phyloP scores from a whole-genome alignment of 2,888 invertebrate genomes.

The Onthophagus sagittarius region DNA sequence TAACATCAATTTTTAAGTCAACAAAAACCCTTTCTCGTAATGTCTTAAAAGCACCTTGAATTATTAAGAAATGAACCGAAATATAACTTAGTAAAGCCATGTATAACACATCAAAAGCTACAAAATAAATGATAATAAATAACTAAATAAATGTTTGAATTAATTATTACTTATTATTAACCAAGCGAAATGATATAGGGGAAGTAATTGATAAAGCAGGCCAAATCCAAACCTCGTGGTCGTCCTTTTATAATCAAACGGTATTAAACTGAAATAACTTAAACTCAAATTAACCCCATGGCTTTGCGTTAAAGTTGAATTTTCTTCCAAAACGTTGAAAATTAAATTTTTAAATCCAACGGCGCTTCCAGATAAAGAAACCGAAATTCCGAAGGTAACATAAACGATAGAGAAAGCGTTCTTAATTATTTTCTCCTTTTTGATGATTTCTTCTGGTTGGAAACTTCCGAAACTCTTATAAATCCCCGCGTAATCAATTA shows the following conservation, averaged over 20 bases:
- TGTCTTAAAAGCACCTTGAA: constrained; percentile 34
- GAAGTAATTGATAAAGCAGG: constrained; percentile 30
- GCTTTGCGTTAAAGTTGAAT: background rate
- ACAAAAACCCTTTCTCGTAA: constrained; percentile 27
- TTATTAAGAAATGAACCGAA: constrained; percentile 32
- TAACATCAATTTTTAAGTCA: constrained; percentile 15
- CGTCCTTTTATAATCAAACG: constrained; percentile 27
- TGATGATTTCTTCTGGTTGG: constrained; percentile 23
- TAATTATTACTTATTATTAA: constrained; percentile 29
- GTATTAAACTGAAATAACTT: constrained; percentile 31
- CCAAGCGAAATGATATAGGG: constrained; percentile 28
- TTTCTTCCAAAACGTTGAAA: background rate
- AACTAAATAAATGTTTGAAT: too few relatives aligned
- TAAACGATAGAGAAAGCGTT: constrained; percentile 24
- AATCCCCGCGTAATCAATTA: constrained; percentile 19
- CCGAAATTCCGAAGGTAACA: constrained; percentile 23
- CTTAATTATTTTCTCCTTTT: constrained; percentile 28
- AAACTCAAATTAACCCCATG: constrained; percentile 17
- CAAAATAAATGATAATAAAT: constrained; percentile 2
- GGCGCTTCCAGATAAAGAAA: constrained; percentile 26
- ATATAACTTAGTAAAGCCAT: constrained; percentile 31
- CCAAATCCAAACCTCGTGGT: constrained; percentile 25
- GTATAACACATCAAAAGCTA: constrained; percentile 35
- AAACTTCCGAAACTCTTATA: constrained; percentile 26
- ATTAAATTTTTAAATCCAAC: constrained; percentile 14